Evolutionary conservation across 2,797 vertebrate genomes (phyloP).

Genomic region (Muscicapa comitata): DNA sequence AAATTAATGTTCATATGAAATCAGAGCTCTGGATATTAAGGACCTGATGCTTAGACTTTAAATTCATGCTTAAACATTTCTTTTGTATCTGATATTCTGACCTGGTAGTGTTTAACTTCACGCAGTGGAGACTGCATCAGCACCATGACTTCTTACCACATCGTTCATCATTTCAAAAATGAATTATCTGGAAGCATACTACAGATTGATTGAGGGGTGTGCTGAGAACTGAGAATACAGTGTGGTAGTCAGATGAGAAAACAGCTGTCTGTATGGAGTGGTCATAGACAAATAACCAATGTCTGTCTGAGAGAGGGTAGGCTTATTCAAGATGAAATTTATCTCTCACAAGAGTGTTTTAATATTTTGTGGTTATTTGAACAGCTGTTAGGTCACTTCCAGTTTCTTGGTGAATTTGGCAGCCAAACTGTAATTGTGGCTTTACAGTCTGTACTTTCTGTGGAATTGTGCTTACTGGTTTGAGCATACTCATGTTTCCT

Average conservation of each 20-base stretch:
- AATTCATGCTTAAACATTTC: neutral
- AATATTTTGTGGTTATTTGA: conserved; percentile 73
- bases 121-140: neutral
- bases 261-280: conserved; percentile 60
- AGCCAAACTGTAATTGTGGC: conserved; percentile 45
- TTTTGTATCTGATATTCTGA: neutral
- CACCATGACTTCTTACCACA: neutral
- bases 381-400: conserved; percentile 72
- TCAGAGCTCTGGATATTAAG: neutral
- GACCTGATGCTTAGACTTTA: neutral
- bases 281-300: conserved; percentile 62
- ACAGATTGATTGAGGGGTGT: neutral
- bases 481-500: neutral
- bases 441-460: conserved; percentile 11
- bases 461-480: conserved; percentile 14
- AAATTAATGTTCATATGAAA: neutral
- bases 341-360: conserved; percentile 61
- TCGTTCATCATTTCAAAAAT: conserved; percentile 32
- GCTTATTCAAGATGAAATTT: conserved; percentile 66
- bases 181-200: conserved; percentile 50
- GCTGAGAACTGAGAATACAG: conserved; percentile 31
- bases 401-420: conserved; percentile 64
- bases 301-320: conserved; percentile 35
- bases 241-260: conserved; percentile 53
- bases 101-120: neutral